Base-by-base conservation (phyloP, 2,797 vertebrate species). In the Sebastes wilsoni region DNA sequence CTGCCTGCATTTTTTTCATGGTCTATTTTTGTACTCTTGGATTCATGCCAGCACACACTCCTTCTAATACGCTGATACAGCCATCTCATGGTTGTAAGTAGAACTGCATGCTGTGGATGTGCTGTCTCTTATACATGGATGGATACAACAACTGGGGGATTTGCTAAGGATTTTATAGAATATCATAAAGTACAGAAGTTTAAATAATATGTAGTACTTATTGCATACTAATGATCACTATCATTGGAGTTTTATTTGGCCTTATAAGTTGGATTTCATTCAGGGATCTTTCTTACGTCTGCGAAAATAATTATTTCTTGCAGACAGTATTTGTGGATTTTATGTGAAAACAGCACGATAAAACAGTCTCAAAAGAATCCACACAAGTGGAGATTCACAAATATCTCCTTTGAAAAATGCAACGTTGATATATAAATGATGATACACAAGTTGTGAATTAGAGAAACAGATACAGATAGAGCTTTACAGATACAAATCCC, bases 1-100 rank as follows among this genome's bases (percentile, higher is more conserved):
- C 59, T 56, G 18, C 23, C 22, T 55, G 34, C 5, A n/a, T 66
- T 75, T 56, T 25, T 49, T 59, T 22, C 2, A 34, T 32, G 22
- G 14, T 79, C 72, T 81, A 78, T 85, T 89, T 89, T 74, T 80
- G n/a, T 30, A 2, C 32, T 61, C 7, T 11, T 42, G 23, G 38
- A 30, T 9, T 10, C 30, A 25, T 59, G 4, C 8, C 23, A 14
- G 11, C 5, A 30, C 2, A 52, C 2, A 12, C 10, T n/a, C 9
- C 32, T 22, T 79, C 9, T 65, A 18, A 64, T 38, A 2, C 38
- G 18, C 9, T 6, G 52, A 80, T 36, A 25, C 80, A 88, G 81
- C 84, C 84, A 87, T 87, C 88, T 86, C 0, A 1, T 82, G 91
- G 77, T 55, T 58, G 23, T 0, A 18, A 9, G 10, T 27, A n/a